phyloP scores from a whole-genome alignment of 2,113 vertebrate genomes.

The Sphaerodactylus townsendi region DNA sequence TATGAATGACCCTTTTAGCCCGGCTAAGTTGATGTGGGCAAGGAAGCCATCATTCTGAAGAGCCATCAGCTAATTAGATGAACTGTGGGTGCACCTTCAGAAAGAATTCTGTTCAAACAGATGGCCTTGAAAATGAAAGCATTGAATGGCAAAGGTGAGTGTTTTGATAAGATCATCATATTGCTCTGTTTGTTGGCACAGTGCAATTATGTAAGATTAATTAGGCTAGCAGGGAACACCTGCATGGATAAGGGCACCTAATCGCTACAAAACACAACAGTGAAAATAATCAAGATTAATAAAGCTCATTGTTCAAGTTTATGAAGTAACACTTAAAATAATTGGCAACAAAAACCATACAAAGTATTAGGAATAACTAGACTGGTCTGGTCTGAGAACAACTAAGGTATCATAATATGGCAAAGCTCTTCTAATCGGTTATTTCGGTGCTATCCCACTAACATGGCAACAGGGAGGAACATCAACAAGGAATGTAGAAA shows the following conservation, averaged over 20 bases:
- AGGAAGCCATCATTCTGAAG: conserved; percentile 1
- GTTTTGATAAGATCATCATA: background rate
- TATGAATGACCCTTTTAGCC: background rate
- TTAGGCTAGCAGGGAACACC: conserved; percentile 9
- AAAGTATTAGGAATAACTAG: background rate
- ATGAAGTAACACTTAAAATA: background rate
- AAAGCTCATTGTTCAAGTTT: conserved; percentile 1
- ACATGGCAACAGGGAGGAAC: no score
- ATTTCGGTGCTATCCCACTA: no score
- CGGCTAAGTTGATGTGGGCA: background rate
- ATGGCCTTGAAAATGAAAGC: conserved; percentile 6
- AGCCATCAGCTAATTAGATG: background rate
- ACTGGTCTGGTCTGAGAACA: background rate
- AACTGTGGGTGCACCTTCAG: background rate
- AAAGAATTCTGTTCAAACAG: background rate
- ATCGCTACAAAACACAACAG: conserved; percentile 3
- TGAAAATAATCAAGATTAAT: conserved; percentile 7
- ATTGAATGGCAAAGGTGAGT: background rate
- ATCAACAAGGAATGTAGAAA: no score
- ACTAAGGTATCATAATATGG: no score
- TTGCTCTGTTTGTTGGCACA: background rate
- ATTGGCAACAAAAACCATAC: background rate
- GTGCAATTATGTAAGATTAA: conserved; percentile 9
- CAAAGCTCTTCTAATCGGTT: background rate
- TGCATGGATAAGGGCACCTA: conserved; percentile 7